Evolutionary conservation across 2,113 vertebrate species (phyloP).

Genomic region (Hucho hucho): DNA sequence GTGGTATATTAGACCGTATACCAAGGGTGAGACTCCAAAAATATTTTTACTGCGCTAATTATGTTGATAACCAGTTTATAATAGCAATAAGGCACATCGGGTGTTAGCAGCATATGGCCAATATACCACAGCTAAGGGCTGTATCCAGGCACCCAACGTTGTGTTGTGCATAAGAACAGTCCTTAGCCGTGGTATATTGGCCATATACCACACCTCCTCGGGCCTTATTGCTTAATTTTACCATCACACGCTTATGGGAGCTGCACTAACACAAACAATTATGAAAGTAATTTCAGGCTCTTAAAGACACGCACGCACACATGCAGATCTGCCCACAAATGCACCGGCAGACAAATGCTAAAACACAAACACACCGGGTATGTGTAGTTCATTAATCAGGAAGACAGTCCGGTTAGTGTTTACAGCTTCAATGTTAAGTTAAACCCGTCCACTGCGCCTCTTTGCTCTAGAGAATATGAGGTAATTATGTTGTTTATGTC

Average conservation of each 20-base stretch:
- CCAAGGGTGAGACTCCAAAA: no score
- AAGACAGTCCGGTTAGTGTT: neutral
- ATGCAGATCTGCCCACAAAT: constrained; percentile 14
- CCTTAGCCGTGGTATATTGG: no score
- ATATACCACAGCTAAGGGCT: no score
- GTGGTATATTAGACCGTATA: no score
- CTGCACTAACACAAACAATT: constrained; percentile 30
- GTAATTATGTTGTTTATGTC: neutral
- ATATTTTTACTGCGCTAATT: no score
- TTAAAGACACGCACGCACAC: constrained; percentile 15
- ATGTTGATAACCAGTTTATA: no score
- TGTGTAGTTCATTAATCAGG: neutral
- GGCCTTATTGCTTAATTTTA: neutral
- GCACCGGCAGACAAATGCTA: constrained; percentile 11
- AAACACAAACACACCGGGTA: neutral
- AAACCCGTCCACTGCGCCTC: constrained; percentile 10
- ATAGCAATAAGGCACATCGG: no score
- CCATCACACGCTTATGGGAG: constrained; percentile 3
- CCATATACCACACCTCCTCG: no score
- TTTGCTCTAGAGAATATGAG: neutral
- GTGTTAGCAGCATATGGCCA: no score
- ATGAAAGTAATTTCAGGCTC: constrained; percentile 26
- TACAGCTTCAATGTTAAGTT: constrained; percentile 2
- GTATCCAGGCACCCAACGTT: no score
- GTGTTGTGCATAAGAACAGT: no score